Conservation (phyloP, 2,888 invertebrate species). For the Lacanobia oleracea region DNA sequence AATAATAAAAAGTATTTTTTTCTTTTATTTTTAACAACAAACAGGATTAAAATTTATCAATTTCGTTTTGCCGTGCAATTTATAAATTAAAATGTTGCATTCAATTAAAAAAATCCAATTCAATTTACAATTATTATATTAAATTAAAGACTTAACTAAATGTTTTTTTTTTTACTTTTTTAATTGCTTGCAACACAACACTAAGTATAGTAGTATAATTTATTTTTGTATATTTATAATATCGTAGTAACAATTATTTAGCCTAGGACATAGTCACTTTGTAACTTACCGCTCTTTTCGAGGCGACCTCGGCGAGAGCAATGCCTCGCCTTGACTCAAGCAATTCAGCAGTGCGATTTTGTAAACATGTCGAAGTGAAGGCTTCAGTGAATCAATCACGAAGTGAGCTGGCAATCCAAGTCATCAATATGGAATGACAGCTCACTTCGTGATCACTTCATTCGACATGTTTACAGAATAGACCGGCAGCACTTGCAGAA, state of each 20-base stretch:
- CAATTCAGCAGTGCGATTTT: not conserved
- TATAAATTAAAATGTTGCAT: constrained; percentile 61
- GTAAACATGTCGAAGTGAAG: no score
- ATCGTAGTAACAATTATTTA: constrained; percentile 62
- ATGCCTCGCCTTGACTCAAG: constrained; percentile 31
- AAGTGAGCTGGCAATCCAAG: no score
- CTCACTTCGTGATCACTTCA: no score
- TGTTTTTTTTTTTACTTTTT: constrained; percentile 45
- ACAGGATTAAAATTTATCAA: constrained; percentile 71
- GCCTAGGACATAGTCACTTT: constrained; percentile 58
- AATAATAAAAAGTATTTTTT: constrained; percentile 71
- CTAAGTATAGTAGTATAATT: constrained; percentile 51
- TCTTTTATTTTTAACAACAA: constrained; percentile 71
- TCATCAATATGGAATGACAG: no score
- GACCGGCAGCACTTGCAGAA: constrained; percentile 6
- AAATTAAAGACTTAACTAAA: constrained; percentile 30
- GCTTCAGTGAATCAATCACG: no score
- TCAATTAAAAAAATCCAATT: constrained; percentile 58
- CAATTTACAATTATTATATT: constrained; percentile 16
- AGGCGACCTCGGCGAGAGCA: constrained; percentile 31
- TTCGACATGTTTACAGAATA: no score
- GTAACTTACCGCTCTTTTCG: constrained; percentile 55
- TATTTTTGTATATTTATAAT: constrained; percentile 61
- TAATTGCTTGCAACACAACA: constrained; percentile 66
- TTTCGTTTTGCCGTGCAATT: constrained; percentile 60